A percentile compares a stretch with the other conserved stretches of the same genome.
Evolutionary conservation across 2,797 vertebrate genomes (phyloP).

Genomic region (Cuniculus paca): DNA sequence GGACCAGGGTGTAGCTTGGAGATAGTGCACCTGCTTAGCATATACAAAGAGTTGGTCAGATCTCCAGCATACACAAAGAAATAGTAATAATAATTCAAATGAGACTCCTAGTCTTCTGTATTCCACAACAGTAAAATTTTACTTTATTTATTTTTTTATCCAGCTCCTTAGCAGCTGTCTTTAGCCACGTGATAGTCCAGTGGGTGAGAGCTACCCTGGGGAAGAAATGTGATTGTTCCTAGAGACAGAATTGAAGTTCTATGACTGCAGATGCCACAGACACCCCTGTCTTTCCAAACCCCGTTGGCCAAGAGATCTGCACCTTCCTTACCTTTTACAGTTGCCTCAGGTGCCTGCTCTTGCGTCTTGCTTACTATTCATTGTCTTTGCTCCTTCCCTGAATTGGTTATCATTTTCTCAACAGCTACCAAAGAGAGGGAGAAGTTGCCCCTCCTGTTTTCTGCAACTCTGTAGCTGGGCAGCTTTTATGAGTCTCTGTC

Average conservation of each 20-base stretch:
- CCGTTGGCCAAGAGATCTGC: too few species aligned
- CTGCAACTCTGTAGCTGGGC: background rate
- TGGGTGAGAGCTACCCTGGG: background rate
- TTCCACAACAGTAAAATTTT: constrained; percentile 50
- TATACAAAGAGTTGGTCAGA: background rate
- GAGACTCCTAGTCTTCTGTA: background rate
- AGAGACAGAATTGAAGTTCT: background rate
- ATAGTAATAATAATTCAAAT: constrained; percentile 1
- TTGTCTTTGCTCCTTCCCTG: background rate
- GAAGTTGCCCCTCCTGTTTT: background rate
- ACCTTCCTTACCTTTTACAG: background rate
- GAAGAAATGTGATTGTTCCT: accelerated
- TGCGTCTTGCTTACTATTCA: background rate
- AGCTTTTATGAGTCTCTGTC: background rate
- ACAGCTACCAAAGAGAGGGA: background rate
- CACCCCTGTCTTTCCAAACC: background rate
- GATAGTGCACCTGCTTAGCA: background rate
- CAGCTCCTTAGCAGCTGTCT: background rate
- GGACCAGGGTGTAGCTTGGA: background rate
- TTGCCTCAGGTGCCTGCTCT: background rate
- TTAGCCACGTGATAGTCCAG: background rate
- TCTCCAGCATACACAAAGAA: background rate
- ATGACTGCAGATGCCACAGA: background rate
- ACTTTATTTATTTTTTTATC: background rate
- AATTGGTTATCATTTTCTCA: background rate